Conservation (phyloP, 2,797 vertebrate genomes). For the Cuculus canorus region DNA sequence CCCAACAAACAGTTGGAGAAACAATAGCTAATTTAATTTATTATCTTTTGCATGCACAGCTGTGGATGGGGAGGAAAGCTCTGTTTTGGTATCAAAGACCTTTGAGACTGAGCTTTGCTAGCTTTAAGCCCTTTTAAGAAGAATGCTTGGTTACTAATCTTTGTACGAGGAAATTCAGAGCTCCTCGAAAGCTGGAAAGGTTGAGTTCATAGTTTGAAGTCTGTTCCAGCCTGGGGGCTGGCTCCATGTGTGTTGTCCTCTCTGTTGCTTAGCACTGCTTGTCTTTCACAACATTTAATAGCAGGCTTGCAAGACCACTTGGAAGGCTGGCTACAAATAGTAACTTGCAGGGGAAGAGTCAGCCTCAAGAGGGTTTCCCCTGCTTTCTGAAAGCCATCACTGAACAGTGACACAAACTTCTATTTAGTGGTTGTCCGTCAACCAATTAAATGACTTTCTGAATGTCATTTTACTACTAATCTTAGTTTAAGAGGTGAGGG, state of each 20-base stretch:
- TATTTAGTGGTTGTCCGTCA: neutral
- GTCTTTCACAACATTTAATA: neutral
- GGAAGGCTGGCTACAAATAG: neutral
- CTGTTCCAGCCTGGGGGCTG: neutral
- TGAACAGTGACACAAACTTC: neutral
- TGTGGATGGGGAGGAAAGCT: slow-evolving; percentile 8
- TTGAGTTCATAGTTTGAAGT: slow-evolving; percentile 14
- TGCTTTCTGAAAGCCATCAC: neutral
- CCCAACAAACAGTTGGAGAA: neutral
- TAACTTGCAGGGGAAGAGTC: neutral
- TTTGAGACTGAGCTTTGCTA: neutral
- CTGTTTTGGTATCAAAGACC: slow-evolving; percentile 6
- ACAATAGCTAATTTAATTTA: slow-evolving; percentile 47
- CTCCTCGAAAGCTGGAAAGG: slow-evolving; percentile 63
- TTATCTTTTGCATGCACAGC: slow-evolving; percentile 14
- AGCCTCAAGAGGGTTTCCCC: neutral
- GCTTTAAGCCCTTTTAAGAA: slow-evolving; percentile 36
- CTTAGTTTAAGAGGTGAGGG: neutral
- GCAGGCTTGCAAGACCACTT: neutral
- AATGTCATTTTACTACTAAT: neutral
- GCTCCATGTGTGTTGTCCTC: neutral
- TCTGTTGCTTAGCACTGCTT: slow-evolving; percentile 22
- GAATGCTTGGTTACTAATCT: slow-evolving; percentile 3
- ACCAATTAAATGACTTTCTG: neutral
- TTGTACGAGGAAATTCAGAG: slow-evolving; percentile 22